Evolutionary conservation across 1,140 invertebrate genomes (phyloP).

Genomic region (Ridgeia piscesae): DNA sequence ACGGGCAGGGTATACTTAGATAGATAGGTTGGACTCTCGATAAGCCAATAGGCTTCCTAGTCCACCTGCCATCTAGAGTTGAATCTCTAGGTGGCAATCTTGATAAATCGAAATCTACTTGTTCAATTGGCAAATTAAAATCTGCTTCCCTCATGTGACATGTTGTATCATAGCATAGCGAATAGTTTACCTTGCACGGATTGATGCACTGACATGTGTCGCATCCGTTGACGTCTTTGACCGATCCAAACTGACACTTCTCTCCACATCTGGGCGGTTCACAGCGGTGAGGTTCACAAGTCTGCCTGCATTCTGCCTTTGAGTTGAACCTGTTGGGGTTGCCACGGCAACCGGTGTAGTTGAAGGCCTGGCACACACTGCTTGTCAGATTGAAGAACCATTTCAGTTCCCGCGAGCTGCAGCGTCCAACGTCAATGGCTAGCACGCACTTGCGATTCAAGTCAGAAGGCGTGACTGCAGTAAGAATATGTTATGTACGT

Average conservation of each 20-base stretch:
- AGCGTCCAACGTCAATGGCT: background rate
- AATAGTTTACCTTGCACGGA: background rate
- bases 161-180: too few relatives aligned
- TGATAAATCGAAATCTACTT: too few relatives aligned
- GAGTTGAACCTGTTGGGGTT: conserved; percentile 52
- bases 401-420: conserved; percentile 14
- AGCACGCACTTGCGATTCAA: background rate
- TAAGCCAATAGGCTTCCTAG: too few relatives aligned
- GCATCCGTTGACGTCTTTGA: background rate
- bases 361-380: conserved; percentile 47
- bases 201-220: conserved; percentile 10
- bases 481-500: background rate
- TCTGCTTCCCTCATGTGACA: too few relatives aligned
- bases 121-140: too few relatives aligned
- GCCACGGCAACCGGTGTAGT: conserved; percentile 54
- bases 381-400: conserved; percentile 44
- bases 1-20: too few relatives aligned
- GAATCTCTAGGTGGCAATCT: too few relatives aligned
- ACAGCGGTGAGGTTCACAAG: background rate
- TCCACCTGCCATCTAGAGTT: too few relatives aligned
- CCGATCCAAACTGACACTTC: background rate
- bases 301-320: conserved; percentile 51
- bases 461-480: background rate
- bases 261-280: background rate
- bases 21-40: too few relatives aligned